phyloP scores from a whole-genome alignment of 92 coral and sea anemone genomes.

The Montipora capitata region DNA sequence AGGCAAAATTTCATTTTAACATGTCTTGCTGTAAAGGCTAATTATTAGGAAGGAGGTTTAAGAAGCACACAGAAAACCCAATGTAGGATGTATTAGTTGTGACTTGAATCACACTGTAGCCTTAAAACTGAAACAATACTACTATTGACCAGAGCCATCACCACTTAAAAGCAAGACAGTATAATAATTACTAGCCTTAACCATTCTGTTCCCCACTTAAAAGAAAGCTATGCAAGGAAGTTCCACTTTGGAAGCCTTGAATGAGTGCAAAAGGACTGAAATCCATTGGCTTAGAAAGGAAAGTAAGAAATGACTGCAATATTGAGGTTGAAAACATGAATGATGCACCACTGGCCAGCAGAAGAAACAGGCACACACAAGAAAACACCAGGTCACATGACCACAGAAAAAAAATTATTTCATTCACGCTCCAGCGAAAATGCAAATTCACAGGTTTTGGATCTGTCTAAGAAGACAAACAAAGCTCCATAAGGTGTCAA shows the following conservation, averaged over 20 bases:
- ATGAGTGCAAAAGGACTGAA: slow-evolving; percentile 9
- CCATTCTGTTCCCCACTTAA: slow-evolving; percentile 77
- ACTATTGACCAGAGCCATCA: no score
- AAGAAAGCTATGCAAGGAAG: slow-evolving; percentile 61
- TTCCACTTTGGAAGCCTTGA: slow-evolving; percentile 57
- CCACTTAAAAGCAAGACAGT: not conserved
- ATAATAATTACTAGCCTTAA: slow-evolving; percentile 83
- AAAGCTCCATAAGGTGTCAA: slow-evolving; percentile 78
- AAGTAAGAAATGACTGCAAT: not conserved
- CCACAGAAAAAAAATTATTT: slow-evolving; percentile 59
- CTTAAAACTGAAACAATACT: not conserved
- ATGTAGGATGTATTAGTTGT: not conserved
- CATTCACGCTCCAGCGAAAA: slow-evolving; percentile 51
- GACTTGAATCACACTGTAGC: not conserved
- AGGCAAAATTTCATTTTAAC: no score
- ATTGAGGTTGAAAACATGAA: not conserved
- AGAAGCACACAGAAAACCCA: not conserved
- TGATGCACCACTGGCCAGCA: slow-evolving; percentile 6
- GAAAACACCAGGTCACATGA: slow-evolving; percentile 81
- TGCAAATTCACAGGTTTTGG: slow-evolving; percentile 82
- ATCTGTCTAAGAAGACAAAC: slow-evolving; percentile 77
- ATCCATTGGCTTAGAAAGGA: slow-evolving; percentile 73
- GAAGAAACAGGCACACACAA: slow-evolving; percentile 8
- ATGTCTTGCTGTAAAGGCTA: not conserved
- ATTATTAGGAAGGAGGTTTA: not conserved